These are phyloP conservation scores for Gymnoscopelus braueri DNA, from an alignment of 2,797 vertebrate species.

Conservation along the genomic window DNA sequence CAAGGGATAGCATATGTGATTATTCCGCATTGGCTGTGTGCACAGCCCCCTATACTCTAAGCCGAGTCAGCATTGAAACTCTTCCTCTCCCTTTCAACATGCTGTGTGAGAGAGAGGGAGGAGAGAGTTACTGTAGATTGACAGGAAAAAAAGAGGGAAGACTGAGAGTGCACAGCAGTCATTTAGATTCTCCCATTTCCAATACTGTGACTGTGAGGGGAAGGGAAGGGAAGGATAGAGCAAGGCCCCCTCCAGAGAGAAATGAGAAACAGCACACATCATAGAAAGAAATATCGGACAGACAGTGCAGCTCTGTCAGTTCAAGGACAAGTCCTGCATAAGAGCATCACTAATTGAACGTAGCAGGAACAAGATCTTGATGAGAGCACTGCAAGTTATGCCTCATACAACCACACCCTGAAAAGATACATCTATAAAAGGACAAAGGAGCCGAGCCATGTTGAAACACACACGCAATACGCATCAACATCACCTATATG, in stretches of 20 bases:
- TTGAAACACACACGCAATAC: constrained; percentile 66
- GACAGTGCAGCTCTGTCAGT: neutral
- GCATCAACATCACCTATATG: constrained; percentile 22
- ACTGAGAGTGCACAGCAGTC: constrained; percentile 17
- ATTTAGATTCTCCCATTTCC: constrained; percentile 41
- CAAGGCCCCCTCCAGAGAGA: constrained; percentile 44
- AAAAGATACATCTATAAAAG: neutral
- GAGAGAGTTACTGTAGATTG: neutral
- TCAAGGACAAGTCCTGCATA: neutral
- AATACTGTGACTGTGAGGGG: constrained; percentile 29
- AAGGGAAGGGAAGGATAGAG: constrained; percentile 5
- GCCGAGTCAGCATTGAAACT: constrained; percentile 52
- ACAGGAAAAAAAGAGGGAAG: neutral
- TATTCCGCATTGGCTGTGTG: constrained; percentile 38
- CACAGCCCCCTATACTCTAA: constrained; percentile 50
- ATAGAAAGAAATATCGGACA: neutral
- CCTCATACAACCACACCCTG: neutral
- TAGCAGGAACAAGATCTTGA: neutral
- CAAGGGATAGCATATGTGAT: constrained; percentile 61
- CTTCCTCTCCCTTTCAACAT: constrained; percentile 63
- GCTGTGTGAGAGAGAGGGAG: constrained; percentile 9
- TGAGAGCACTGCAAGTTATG: neutral
- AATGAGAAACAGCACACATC: constrained; percentile 12
- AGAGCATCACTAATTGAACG: neutral
- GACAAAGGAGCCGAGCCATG: constrained; percentile 41